Base-by-base conservation (phyloP, 2,113 vertebrate species). In the Furnarius figulus region DNA sequence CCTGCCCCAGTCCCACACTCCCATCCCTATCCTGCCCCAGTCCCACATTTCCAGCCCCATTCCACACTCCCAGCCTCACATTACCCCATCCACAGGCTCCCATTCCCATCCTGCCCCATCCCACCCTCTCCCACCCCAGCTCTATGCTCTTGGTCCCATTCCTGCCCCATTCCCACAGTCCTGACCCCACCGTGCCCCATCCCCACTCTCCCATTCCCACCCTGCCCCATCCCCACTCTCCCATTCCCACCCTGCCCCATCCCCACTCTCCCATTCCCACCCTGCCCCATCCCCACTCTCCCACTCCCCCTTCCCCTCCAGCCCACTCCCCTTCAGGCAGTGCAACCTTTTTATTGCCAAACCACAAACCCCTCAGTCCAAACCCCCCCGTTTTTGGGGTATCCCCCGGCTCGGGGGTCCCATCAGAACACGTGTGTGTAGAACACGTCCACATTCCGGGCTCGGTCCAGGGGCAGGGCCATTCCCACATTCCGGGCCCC, bases 401-500 rank as follows among this genome's bases (percentile, higher is more conserved):
- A 13, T 40, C 40, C 40, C 40, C 40, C 40, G 40, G 40, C 39
- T 40, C 39, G 40, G 40, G 40, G 40, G 40, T 40, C 40, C 40
- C 40, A 12, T 40, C 40, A 40, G 40, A 40, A 40, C 40, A 40
- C 40, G 40, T 40, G 40, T 40, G 40, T 40, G 40, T 40, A 40
- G 40, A 40, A 40, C 40, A 40, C 40, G 40, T 40, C 40, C 40
- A 40, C 40, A 13, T 40, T 40, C 40, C 40, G 11, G 40, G 40
- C 40, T 13, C 40, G 40, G 40, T 40, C 40, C 40, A 40, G 40
- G 40, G 40, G 40, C 40, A 40, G 40, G 40, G 40, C 40, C 40
- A 40, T 40, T 13, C 40, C 40, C 40, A 40, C 40, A 40, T 40
- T 40, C 5, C 40, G 84, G n/a, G 99, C 99, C 0, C 98, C 99